phyloP scores from a whole-genome alignment of 2,797 vertebrate species.

The Poecile montanus region DNA sequence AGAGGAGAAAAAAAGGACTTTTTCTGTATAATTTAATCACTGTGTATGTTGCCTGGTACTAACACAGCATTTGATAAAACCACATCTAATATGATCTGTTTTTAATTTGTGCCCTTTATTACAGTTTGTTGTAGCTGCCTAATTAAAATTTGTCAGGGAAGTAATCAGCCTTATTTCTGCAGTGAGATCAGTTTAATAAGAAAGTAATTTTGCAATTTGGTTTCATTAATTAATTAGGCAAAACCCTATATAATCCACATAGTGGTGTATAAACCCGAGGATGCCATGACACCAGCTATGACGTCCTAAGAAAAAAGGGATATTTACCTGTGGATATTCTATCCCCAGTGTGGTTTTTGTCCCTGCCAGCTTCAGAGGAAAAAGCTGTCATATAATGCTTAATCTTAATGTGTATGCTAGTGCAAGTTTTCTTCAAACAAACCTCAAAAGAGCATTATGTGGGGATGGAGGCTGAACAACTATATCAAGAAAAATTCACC shows the following conservation, averaged over 20 bases:
- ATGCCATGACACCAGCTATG: neutral
- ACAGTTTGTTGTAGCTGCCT: conserved; percentile 53
- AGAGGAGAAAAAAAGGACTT: neutral
- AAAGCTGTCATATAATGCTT: neutral
- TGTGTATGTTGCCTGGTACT: neutral
- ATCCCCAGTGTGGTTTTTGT: neutral
- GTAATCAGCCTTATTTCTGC: conserved; percentile 40
- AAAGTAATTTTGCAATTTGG: conserved; percentile 42
- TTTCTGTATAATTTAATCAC: neutral
- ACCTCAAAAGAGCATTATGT: neutral
- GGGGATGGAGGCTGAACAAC: neutral
- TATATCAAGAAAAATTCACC: neutral
- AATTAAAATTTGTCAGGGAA: conserved; percentile 54
- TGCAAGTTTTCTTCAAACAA: neutral
- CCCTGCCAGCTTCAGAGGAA: neutral
- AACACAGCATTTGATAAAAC: conserved; percentile 15
- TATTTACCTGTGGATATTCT: neutral
- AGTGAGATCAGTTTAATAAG: conserved; percentile 41
- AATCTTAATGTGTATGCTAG: neutral
- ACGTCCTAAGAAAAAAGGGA: neutral
- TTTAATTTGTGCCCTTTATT: conserved; percentile 48
- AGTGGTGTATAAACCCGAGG: neutral
- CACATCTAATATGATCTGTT: neutral
- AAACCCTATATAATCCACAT: neutral
- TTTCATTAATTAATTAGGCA: conserved; percentile 42